Conservation (phyloP, 2,888 invertebrate genomes). For the Rhingia rostrata region DNA sequence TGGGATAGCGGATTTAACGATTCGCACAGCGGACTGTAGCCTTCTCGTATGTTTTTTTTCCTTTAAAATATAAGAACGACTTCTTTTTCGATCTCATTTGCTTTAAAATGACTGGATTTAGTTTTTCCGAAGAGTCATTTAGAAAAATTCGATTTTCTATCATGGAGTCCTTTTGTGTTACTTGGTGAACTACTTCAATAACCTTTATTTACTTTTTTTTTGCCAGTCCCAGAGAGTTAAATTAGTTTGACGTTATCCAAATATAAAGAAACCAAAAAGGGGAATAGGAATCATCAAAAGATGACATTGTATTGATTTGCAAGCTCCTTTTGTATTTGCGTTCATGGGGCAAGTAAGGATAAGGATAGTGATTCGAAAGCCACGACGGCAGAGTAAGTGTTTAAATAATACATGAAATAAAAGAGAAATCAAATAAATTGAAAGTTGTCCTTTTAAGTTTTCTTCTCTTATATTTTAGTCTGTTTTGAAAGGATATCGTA, state of each 20-base stretch:
- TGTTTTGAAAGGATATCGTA: conserved; percentile 6
- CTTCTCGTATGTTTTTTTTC: too few relatives aligned
- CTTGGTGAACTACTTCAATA: not conserved
- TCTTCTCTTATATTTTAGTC: not conserved
- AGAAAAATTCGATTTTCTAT: conserved; percentile 34
- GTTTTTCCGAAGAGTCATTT: not conserved
- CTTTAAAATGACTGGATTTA: conserved; percentile 16
- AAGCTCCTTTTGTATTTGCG: conserved; percentile 19
- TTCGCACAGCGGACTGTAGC: too few relatives aligned
- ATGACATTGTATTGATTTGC: conserved; percentile 29
- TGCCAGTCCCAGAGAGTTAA: not conserved
- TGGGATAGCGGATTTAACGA: too few relatives aligned
- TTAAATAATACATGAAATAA: conserved; percentile 57
- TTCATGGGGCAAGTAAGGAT: not conserved
- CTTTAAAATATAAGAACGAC: conserved; percentile 13
- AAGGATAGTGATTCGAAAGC: not conserved
- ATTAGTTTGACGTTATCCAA: conserved; percentile 14
- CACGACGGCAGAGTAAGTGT: conserved; percentile 27
- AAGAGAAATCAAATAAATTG: conserved; percentile 50
- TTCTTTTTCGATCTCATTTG: conserved; percentile 16
- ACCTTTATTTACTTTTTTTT: conserved; percentile 31
- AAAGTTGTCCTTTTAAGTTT: conserved; percentile 30
- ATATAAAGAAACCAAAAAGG: not conserved
- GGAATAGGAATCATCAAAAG: not conserved
- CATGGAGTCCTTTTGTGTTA: not conserved